Conservation (phyloP, 1,140 invertebrate species). For the Limonius californicus region DNA sequence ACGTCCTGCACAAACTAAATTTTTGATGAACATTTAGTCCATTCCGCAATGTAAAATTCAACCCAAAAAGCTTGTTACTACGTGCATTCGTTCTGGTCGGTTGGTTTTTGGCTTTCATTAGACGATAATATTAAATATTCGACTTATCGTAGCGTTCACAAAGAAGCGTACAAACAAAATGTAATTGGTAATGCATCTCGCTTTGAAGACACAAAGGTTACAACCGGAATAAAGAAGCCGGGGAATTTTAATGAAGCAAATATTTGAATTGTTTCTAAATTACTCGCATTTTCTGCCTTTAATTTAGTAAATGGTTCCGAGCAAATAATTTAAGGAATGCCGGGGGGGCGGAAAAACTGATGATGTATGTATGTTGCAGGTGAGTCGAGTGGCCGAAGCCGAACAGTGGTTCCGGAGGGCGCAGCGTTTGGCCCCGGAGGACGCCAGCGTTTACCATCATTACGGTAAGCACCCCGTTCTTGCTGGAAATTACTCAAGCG, state of each 20-base stretch:
- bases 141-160: too few relatives aligned
- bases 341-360: neutral
- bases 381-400: conserved; percentile 76
- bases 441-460: conserved; percentile 79
- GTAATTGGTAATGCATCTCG: too few relatives aligned
- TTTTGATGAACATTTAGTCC: too few relatives aligned
- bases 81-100: too few relatives aligned
- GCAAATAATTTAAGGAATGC: neutral
- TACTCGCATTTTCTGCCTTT: neutral
- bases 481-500: neutral
- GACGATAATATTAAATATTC: too few relatives aligned
- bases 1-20: too few relatives aligned
- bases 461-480: conserved; percentile 62
- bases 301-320: neutral
- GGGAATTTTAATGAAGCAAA: conserved; percentile 25
- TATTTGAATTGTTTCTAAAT: conserved; percentile 21
- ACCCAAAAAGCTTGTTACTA: too few relatives aligned
- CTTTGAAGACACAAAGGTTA: neutral
- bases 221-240: neutral
- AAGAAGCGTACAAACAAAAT: too few relatives aligned
- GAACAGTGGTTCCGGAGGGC: conserved; percentile 88
- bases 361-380: conserved; percentile 52
- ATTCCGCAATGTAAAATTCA: too few relatives aligned
- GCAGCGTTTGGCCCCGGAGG: conserved; percentile 73
- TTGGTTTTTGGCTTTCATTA: too few relatives aligned